phyloP scores from a whole-genome alignment of 2,888 invertebrate genomes.

The Limenitis camilla region DNA sequence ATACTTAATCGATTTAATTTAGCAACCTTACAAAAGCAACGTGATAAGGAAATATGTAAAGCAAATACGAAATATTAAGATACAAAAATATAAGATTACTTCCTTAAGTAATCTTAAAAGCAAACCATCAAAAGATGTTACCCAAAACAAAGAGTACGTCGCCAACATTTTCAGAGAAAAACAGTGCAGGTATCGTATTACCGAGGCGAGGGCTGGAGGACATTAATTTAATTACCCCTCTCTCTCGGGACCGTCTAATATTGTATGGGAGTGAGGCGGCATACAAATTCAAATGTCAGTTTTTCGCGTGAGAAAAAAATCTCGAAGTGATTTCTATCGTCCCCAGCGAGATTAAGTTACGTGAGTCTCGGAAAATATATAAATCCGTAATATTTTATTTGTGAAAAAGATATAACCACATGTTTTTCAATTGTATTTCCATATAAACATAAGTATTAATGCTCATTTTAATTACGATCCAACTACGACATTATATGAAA shows the following conservation, averaged over 20 bases:
- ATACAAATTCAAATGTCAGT: slow-evolving; percentile 67
- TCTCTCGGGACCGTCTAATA: slow-evolving; percentile 66
- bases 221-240: slow-evolving; percentile 71
- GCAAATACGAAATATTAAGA: background rate
- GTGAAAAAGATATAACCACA: too few species aligned
- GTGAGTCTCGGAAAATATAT: slow-evolving; percentile 49
- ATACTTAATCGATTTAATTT: too few species aligned
- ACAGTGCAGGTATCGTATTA: slow-evolving; percentile 73
- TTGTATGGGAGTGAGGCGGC: slow-evolving; percentile 61
- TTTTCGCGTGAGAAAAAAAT: slow-evolving; percentile 74
- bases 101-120: slow-evolving; percentile 13
- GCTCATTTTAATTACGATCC: background rate
- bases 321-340: slow-evolving; percentile 63
- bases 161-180: slow-evolving; percentile 30
- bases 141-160: slow-evolving; percentile 15
- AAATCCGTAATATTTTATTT: slow-evolving; percentile 43
- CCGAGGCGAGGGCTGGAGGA: slow-evolving; percentile 58
- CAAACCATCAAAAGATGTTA: slow-evolving; percentile 16
- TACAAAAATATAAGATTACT: slow-evolving; percentile 6
- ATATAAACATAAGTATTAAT: background rate
- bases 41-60: background rate
- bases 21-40: background rate
- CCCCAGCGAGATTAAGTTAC: slow-evolving; percentile 64
- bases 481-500: slow-evolving; percentile 15
- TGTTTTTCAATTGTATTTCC: background rate